A percentile compares a stretch with the other conserved stretches of the same genome.
Evolutionary conservation across 2,888 invertebrate species (phyloP).

Genomic region (Mythimna ferrago): DNA sequence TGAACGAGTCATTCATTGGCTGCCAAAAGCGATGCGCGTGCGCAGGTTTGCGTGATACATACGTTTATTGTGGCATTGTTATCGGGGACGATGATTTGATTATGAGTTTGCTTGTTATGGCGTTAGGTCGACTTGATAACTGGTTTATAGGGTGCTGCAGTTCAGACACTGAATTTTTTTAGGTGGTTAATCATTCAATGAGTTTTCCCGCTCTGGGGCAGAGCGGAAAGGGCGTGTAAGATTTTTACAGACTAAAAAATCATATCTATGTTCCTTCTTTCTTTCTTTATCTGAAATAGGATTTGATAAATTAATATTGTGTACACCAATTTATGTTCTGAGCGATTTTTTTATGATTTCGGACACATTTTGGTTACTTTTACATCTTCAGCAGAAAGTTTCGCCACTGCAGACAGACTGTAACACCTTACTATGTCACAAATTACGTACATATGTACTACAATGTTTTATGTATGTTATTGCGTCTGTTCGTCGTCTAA

Average conservation of each 20-base stretch:
- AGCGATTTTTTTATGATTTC: no score
- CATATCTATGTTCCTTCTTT: no score
- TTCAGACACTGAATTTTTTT: not conserved
- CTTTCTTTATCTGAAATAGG: no score
- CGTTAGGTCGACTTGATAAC: not conserved
- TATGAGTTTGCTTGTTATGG: slow-evolving; percentile 29
- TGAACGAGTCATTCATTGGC: slow-evolving; percentile 45
- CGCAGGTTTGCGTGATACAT: slow-evolving; percentile 45
- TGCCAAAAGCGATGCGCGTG: slow-evolving; percentile 51
- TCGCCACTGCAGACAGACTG: not conserved
- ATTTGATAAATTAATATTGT: no score
- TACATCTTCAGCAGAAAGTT: not conserved
- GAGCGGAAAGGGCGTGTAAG: no score
- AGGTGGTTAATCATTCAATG: no score
- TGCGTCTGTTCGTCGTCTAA: slow-evolving; percentile 42
- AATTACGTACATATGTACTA: slow-evolving; percentile 23
- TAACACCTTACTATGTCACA: slow-evolving; percentile 17
- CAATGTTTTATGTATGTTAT: slow-evolving; percentile 52
- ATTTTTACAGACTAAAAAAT: no score
- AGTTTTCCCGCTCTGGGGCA: no score
- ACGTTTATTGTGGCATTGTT: slow-evolving; percentile 48
- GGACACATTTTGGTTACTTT: no score
- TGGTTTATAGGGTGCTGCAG: not conserved
- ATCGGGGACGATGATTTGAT: slow-evolving; percentile 11
- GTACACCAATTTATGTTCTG: no score